A percentile compares a stretch with the other conserved stretches of the same genome.
These are phyloP conservation scores for Piscicola geometra DNA, from an alignment of 2,888 invertebrate genomes.

Conservation along the genomic window DNA sequence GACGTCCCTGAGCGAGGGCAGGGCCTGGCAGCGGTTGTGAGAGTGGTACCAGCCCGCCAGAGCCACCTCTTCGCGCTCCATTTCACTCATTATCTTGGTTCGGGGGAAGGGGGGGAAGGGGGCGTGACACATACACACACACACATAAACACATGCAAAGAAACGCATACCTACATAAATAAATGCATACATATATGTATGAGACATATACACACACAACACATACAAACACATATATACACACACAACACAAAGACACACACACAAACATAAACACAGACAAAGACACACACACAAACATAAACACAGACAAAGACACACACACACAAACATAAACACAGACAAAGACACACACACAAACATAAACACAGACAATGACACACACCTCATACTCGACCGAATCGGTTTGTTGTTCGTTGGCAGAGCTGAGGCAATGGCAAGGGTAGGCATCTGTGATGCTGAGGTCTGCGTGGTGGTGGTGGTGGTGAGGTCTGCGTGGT, in stretches of 20 bases:
- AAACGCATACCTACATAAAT: not conserved
- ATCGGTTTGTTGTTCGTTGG: not conserved
- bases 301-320: not conserved
- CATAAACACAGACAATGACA: not conserved
- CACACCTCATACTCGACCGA: constrained; percentile 23
- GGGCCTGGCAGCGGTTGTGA: constrained; percentile 72
- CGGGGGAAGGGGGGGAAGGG: no score
- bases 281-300: not conserved
- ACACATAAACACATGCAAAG: not conserved
- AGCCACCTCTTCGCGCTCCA: constrained; percentile 65
- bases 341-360: not conserved
- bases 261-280: not conserved
- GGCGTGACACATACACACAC: not conserved
- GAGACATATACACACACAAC: not conserved
- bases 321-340: no score
- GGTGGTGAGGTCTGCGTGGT: no score
- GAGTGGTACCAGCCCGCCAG: constrained; percentile 68
- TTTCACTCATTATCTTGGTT: constrained; percentile 69
- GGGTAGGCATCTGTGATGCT: constrained; percentile 83
- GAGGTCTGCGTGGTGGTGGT: constrained; percentile 68
- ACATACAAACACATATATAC: not conserved
- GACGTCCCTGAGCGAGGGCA: constrained; percentile 74
- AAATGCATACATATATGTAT: no score
- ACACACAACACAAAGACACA: not conserved
- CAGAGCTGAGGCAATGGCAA: constrained; percentile 69